These are phyloP conservation scores for Crocallis elinguaria DNA, from an alignment of 2,888 invertebrate species.

Conservation along the genomic window DNA sequence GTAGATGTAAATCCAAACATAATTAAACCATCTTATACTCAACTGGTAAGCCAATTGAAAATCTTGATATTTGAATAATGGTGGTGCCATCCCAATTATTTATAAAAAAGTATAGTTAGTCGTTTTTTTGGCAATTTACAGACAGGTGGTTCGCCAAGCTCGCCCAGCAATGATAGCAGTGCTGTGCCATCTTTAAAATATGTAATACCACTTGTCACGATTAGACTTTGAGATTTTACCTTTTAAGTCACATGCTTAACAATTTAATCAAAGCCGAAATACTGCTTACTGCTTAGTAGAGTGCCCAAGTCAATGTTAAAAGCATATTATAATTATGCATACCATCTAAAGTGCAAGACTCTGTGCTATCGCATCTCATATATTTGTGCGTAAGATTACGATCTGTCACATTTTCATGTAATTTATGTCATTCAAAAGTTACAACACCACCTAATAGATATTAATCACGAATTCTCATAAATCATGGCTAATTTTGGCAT, in stretches of 20 bases:
- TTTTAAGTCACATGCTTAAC: neutral
- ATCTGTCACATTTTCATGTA: conserved; percentile 14
- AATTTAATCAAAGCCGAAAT: neutral
- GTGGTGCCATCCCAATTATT: too few species aligned
- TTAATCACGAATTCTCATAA: conserved; percentile 15
- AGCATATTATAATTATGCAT: neutral
- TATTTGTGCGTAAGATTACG: conserved; percentile 2
- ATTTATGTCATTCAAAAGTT: conserved; percentile 22
- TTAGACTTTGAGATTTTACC: neutral
- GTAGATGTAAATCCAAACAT: too few species aligned
- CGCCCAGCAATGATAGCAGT: too few species aligned
- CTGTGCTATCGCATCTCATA: neutral
- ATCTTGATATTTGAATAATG: too few species aligned
- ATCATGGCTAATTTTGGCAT: conserved; percentile 18
- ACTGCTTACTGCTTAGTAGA: too few species aligned
- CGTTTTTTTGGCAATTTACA: too few species aligned
- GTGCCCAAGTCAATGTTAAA: neutral
- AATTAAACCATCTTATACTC: too few species aligned
- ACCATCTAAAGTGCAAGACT: neutral
- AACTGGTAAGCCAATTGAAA: too few species aligned
- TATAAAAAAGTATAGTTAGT: too few species aligned
- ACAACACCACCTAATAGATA: conserved; percentile 16
- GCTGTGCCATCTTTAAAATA: too few species aligned
- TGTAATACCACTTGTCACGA: too few species aligned
- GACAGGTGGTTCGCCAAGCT: too few species aligned